Percentiles rank a stretch among this genome's conserved stretches.
Conservation (phyloP, 2,113 vertebrate genomes). For the Pluvialis apricaria region DNA sequence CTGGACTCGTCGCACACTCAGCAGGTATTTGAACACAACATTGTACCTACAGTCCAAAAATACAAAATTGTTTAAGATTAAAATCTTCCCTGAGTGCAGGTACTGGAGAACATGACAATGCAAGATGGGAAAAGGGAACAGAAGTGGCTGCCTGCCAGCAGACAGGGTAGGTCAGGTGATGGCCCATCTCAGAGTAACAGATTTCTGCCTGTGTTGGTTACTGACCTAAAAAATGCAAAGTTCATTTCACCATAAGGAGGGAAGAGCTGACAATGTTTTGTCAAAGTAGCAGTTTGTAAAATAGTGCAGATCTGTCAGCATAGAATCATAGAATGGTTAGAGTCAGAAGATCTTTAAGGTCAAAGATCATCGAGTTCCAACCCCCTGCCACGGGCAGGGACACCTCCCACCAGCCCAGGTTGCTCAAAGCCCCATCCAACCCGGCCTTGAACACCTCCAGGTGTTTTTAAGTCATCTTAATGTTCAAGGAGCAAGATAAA, state of each 20-base stretch:
- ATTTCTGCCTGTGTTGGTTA: not conserved
- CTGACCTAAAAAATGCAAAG: not conserved
- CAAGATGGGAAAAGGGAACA: not conserved
- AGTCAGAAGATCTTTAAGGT: too few relatives aligned
- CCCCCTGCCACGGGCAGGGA: too few relatives aligned
- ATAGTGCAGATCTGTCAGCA: not conserved
- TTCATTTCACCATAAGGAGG: not conserved
- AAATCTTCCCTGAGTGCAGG: not conserved
- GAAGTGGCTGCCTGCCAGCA: not conserved
- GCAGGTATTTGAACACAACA: constrained; percentile 93
- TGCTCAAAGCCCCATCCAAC: too few relatives aligned
- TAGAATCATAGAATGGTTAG: not conserved
- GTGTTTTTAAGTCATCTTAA: not conserved
- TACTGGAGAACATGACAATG: not conserved
- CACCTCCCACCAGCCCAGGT: too few relatives aligned
- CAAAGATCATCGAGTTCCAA: too few relatives aligned
- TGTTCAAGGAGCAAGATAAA: not conserved
- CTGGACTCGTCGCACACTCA: constrained; percentile 93
- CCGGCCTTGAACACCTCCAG: too few relatives aligned
- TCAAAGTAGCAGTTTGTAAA: not conserved
- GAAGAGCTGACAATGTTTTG: not conserved
- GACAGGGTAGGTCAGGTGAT: too few relatives aligned
- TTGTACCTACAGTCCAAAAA: constrained; percentile 84
- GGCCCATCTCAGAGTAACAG: not conserved
- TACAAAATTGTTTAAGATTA: not conserved